Evolutionary conservation across 2,797 vertebrate species (phyloP).

Genomic region (Phyllotis vaccarum): DNA sequence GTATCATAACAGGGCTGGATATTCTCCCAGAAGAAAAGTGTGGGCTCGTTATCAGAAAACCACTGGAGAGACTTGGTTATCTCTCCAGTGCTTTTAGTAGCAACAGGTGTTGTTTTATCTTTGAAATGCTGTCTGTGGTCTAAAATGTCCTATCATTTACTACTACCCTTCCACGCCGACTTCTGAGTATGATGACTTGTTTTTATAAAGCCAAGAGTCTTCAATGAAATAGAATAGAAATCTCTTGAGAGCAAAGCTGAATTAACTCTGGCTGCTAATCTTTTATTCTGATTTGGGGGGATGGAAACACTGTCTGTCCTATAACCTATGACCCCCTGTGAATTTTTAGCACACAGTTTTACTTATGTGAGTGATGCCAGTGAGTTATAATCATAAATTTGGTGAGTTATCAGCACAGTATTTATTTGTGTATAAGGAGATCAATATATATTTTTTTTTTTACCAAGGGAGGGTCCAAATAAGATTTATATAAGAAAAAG

Average conservation of each 20-base stretch:
- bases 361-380: neutral
- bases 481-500: neutral
- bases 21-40: neutral
- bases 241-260: neutral
- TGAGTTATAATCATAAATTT: neutral
- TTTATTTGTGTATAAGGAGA: neutral
- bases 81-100: neutral
- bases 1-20: neutral
- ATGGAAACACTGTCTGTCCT: neutral
- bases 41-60: neutral
- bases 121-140: constrained; percentile 12
- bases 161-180: neutral
- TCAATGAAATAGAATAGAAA: constrained; percentile 12
- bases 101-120: neutral
- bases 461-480: neutral
- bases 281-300: neutral
- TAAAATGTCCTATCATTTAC: constrained; percentile 2
- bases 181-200: neutral
- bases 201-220: neutral
- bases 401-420: neutral
- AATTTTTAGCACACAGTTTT: neutral
- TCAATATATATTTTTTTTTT: constrained; percentile 36
- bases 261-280: neutral
- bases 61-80: constrained; percentile 3
- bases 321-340: neutral